Percentiles rank a stretch among this genome's conserved stretches.
Evolutionary conservation across 2,888 invertebrate species (phyloP).

Genomic region (Sphecodes monilicornis): DNA sequence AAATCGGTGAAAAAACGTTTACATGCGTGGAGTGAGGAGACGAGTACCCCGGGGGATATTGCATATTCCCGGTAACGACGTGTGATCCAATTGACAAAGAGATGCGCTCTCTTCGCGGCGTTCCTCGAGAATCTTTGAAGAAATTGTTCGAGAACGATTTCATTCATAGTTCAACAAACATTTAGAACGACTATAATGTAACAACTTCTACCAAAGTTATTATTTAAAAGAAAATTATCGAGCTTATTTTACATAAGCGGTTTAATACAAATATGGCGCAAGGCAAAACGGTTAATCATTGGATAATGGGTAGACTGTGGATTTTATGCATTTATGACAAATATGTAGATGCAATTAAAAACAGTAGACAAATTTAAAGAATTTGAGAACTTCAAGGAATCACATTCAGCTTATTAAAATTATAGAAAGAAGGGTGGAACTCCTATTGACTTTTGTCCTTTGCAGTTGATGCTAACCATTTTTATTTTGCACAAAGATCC

Average conservation of each 20-base stretch:
- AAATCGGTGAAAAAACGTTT: conserved; percentile 31
- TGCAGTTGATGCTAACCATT: too few species aligned
- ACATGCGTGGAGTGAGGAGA: not conserved
- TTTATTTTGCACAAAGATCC: too few species aligned
- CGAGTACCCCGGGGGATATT: conserved; percentile 35
- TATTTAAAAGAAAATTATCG: not conserved
- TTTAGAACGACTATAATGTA: not conserved
- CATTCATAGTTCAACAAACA: not conserved
- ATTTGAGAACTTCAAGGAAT: too few species aligned
- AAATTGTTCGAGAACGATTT: not conserved
- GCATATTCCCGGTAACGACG: conserved; percentile 56
- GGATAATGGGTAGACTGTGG: too few species aligned
- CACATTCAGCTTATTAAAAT: too few species aligned
- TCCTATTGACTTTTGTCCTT: too few species aligned
- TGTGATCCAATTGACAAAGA: conserved; percentile 55
- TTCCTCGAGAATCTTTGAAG: not conserved
- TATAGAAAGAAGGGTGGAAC: too few species aligned
- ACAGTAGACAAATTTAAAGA: too few species aligned
- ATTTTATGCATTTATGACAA: too few species aligned
- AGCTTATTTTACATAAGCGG: not conserved
- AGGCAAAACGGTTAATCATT: too few species aligned
- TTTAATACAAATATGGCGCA: too few species aligned
- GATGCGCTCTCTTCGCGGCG: not conserved
- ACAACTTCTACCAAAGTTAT: not conserved
- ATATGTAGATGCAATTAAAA: too few species aligned